Evolutionary conservation across 1,140 invertebrate species (phyloP).

Genomic region (Maniola jurtina): DNA sequence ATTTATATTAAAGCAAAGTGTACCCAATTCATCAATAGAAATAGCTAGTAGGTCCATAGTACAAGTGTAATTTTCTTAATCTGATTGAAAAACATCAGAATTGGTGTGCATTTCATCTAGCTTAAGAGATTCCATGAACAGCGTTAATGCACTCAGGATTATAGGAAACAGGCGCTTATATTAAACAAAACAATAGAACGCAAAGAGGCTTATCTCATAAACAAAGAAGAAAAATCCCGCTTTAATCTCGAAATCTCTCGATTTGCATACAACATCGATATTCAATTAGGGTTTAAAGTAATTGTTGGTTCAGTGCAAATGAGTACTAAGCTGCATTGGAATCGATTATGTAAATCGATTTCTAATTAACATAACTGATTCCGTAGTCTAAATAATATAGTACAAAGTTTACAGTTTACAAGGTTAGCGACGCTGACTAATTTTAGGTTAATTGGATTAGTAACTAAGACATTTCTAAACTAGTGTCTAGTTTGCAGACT

Average conservation of each 20-base stretch:
- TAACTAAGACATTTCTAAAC: not conserved
- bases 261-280: constrained; percentile 54
- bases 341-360: constrained; percentile 38
- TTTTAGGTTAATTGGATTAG: constrained; percentile 9
- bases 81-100: no score
- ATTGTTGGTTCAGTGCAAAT: constrained; percentile 40
- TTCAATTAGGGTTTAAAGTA: constrained; percentile 49
- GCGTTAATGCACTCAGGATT: not conserved
- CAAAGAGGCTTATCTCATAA: constrained; percentile 12
- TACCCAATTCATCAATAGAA: no score
- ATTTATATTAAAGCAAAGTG: no score
- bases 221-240: constrained; percentile 21
- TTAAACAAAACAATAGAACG: constrained; percentile 11
- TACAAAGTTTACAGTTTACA: not conserved
- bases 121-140: not conserved
- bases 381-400: constrained; percentile 19
- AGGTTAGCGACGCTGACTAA: constrained; percentile 6
- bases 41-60: no score
- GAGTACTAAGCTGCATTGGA: constrained; percentile 29
- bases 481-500: no score
- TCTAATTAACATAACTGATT: constrained; percentile 38
- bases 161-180: not conserved
- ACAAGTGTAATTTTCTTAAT: no score
- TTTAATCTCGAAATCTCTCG: constrained; percentile 21
- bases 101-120: no score